Base-by-base conservation (phyloP, 2,113 vertebrate species). In the Symphodus melops region DNA sequence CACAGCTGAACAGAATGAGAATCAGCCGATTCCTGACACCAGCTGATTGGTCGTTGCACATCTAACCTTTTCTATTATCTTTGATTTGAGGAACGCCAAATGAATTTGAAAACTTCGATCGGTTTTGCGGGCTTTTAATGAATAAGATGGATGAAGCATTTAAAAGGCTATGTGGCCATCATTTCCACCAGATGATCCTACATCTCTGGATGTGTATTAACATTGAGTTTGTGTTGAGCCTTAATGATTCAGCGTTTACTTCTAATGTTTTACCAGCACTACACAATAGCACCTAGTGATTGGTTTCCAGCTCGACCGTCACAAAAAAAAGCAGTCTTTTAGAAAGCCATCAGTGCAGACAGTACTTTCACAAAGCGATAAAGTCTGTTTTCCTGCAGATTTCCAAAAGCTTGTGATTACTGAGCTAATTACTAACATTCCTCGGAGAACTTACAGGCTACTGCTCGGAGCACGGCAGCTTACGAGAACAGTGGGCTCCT, bases 341-440 rank as follows among this genome's bases (percentile, higher is more conserved):
- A 57, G n/a, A 81, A 61, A 55, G 58, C 58, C 46, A 36, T 14
- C 41, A 25, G 39, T 58, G 56, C 68, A 74, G 66, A 82, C 77
- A 63, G 78, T 82, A 82, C 70, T 81, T 91, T 84, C 81, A 77
- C 83, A 84, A 53, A 87, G 75, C 63, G 81, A 89, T 83, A 87
- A 90, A 86, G 89, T 79, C 80, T 79, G 75, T 88, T 90, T 90
- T 85, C 79, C 66, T 72, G 77, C 79, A 85, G 85, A 90, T 92
- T 91, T 89, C 85, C 89, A 78, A 90, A 91, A 92, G 89, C 89
- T 87, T 84, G 87, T 84, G 89, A 92, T 94, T 92, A 92, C 87
- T 23, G 77, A 91, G 82, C 88, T 92, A 93, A 94, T 94, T 87
- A 92, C 90, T 58, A 63, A 89, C 92, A 94, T 94, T 94, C 93